These are phyloP conservation scores for Dendrocincla fuliginosa DNA, from an alignment of 2,797 vertebrate species.

Conservation along the genomic window DNA sequence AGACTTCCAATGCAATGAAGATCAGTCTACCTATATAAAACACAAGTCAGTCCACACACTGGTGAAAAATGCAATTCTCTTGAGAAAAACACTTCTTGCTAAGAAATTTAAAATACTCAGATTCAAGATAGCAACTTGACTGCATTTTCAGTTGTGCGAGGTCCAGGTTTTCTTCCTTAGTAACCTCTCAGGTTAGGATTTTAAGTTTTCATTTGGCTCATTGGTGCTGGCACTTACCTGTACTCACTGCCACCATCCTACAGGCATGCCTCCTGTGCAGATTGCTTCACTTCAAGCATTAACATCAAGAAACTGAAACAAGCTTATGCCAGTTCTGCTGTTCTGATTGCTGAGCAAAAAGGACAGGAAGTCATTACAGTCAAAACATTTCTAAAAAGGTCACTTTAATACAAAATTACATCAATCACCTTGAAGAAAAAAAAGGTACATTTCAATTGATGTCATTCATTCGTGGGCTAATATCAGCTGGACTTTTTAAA, in stretches of 20 bases:
- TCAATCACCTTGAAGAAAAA: slow-evolving; percentile 89
- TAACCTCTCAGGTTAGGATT: background rate
- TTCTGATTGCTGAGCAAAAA: slow-evolving; percentile 81
- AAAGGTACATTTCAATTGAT: slow-evolving; percentile 78
- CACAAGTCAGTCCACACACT: background rate
- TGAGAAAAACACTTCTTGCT: background rate
- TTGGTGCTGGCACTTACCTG: background rate
- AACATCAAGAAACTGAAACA: slow-evolving; percentile 76
- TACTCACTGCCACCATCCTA: background rate
- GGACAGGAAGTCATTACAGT: slow-evolving; percentile 95
- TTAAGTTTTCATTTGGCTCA: background rate
- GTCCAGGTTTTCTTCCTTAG: background rate
- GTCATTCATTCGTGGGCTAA: slow-evolving; percentile 50
- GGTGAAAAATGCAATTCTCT: background rate
- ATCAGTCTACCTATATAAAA: background rate
- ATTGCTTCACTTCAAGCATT: slow-evolving; percentile 79
- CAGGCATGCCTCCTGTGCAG: slow-evolving; percentile 53
- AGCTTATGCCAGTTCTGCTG: slow-evolving; percentile 74
- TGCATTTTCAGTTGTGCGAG: background rate
- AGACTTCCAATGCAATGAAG: background rate
- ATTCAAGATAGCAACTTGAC: background rate
- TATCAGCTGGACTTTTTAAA: slow-evolving; percentile 69
- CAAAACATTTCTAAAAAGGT: slow-evolving; percentile 92
- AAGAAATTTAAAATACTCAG: background rate
- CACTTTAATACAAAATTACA: slow-evolving; percentile 91